These are phyloP conservation scores for Desmophyllum pertusum DNA, from an alignment of 92 coral and sea anemone genomes.

Conservation along the genomic window DNA sequence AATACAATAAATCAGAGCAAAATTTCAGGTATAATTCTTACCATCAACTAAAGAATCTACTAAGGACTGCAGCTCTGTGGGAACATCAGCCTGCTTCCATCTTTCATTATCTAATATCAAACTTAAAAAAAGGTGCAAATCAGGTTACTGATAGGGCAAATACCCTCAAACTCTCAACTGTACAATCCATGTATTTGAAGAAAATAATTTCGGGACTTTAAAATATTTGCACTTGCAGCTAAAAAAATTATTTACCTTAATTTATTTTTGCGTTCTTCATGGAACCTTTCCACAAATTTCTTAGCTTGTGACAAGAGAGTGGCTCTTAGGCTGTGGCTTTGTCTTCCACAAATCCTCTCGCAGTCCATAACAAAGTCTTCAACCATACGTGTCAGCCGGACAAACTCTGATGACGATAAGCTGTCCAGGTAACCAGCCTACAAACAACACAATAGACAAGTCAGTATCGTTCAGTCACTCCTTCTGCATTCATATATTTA, in stretches of 20 bases:
- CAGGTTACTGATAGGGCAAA: too few relatives aligned
- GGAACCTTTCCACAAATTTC: constrained; percentile 97
- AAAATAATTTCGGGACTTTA: too few relatives aligned
- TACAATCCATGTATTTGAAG: too few relatives aligned
- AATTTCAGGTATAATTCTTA: constrained; percentile 32
- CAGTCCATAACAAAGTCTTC: constrained; percentile 96
- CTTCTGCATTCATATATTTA: background rate
- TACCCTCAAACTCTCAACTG: too few relatives aligned
- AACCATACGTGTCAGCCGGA: constrained; percentile 87
- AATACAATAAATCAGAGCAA: background rate
- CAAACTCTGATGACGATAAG: constrained; percentile 95
- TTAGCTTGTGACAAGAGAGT: constrained; percentile 93
- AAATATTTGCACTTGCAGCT: background rate
- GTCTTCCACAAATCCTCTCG: constrained; percentile 96
- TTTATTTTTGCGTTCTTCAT: constrained; percentile 95
- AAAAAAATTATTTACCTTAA: constrained; percentile 62
- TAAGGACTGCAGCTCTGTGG: constrained; percentile 87
- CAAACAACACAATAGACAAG: background rate
- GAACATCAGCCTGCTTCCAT: constrained; percentile 99
- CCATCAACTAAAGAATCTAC: constrained; percentile 95
- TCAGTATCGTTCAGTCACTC: background rate
- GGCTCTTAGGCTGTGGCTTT: constrained; percentile 92
- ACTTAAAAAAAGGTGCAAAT: constrained; percentile 34
- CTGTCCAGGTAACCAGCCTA: constrained; percentile 97
- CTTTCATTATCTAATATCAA: constrained; percentile 96